phyloP scores from a whole-genome alignment of 2,888 invertebrate genomes.

The Baronia brevicornis region DNA sequence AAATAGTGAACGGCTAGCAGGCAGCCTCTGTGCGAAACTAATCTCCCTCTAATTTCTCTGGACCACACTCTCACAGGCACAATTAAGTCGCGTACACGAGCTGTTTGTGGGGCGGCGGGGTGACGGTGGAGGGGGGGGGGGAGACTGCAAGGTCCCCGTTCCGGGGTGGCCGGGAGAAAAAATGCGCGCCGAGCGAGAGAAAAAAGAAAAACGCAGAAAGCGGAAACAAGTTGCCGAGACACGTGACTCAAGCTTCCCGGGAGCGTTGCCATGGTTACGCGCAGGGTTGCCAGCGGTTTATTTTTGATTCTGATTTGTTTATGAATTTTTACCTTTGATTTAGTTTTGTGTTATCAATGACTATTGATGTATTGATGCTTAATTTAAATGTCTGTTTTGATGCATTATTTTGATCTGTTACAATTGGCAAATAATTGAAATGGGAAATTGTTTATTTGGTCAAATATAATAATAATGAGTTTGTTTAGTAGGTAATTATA shows the following conservation, averaged over 20 bases:
- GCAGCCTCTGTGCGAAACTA: conserved; percentile 41
- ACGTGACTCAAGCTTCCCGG: conserved; percentile 73
- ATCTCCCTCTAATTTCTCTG: conserved; percentile 69
- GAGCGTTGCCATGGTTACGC: conserved; percentile 59
- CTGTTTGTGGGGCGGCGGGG: conserved; percentile 36
- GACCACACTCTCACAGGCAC: conserved; percentile 76
- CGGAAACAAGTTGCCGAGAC: conserved; percentile 69
- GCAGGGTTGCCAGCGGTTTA: conserved; percentile 28
- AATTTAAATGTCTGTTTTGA: too few species aligned
- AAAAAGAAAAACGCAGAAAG: conserved; percentile 66
- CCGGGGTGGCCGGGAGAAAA: conserved; percentile 41
- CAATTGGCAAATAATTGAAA: too few species aligned
- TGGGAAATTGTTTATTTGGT: too few species aligned
- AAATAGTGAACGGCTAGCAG: too few species aligned
- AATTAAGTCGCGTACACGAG: conserved; percentile 74
- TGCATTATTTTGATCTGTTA: too few species aligned
- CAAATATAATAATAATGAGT: too few species aligned
- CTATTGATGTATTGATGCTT: too few species aligned
- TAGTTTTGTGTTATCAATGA: too few species aligned
- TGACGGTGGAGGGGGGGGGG: conserved; percentile 7
- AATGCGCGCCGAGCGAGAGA: conserved; percentile 57
- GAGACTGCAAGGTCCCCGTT: conserved; percentile 24
- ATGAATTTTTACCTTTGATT: too few species aligned
- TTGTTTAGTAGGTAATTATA: too few species aligned
- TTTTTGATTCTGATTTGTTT: conserved; percentile 25